Percentiles rank a stretch among this genome's conserved stretches.
phyloP scores from a whole-genome alignment of 2,113 vertebrate genomes.

The Gallinago jamesoni region DNA sequence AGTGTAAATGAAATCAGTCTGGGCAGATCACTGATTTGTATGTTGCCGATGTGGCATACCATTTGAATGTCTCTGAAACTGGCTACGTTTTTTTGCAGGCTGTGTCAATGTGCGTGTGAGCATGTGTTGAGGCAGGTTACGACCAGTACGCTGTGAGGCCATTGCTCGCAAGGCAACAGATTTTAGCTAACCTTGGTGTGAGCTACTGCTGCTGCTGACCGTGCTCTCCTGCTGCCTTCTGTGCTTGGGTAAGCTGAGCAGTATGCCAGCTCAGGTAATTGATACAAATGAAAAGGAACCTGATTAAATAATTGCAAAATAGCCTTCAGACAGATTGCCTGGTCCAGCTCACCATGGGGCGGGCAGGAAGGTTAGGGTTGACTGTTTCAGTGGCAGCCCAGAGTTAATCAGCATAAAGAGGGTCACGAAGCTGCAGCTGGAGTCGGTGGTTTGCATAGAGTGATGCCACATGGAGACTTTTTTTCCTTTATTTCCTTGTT shows the following conservation, averaged over 20 bases:
- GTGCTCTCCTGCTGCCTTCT: not conserved
- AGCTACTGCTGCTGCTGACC: not conserved
- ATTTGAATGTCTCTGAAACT: not conserved
- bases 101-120: rapidly evolving
- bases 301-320: not conserved
- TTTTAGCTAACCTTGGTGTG: not conserved
- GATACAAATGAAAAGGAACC: not conserved
- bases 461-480: not conserved
- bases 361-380: not conserved
- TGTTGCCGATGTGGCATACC: rapidly evolving
- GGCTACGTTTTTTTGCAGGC: not conserved
- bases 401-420: not conserved
- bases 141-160: not conserved
- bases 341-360: rapidly evolving
- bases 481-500: not conserved
- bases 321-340: not conserved
- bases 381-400: not conserved
- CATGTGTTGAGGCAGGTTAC: not conserved
- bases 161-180: not conserved
- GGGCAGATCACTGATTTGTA: not conserved
- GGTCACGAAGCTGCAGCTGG: not conserved
- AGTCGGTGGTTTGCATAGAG: not conserved
- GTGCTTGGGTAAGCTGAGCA: not conserved
- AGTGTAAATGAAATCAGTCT: not conserved
- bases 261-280: not conserved